Evolutionary conservation across 2,113 vertebrate species (phyloP).

Genomic region (Mesembrinibis cayennensis): DNA sequence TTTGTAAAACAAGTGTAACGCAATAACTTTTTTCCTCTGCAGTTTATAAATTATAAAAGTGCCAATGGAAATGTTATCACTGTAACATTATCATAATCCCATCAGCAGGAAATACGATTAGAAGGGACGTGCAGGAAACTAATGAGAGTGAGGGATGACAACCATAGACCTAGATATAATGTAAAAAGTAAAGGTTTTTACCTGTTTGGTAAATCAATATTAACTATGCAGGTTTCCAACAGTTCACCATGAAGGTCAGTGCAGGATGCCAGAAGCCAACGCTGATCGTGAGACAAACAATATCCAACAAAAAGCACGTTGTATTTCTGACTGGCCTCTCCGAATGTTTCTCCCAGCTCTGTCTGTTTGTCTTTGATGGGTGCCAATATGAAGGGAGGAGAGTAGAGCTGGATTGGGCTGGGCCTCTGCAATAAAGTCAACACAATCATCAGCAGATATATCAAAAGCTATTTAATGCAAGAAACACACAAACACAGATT

Average conservation of each 20-base stretch:
- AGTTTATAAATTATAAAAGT: fast-evolving
- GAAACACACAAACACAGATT: background rate
- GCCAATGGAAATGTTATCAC: background rate
- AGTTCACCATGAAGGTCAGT: conserved; percentile 96
- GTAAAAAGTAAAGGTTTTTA: conserved; percentile 37
- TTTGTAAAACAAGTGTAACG: background rate
- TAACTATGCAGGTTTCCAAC: conserved; percentile 92
- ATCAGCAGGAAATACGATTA: background rate
- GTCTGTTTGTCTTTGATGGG: conserved; percentile 90
- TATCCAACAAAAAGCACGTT: conserved; percentile 96
- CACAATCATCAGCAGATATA: background rate
- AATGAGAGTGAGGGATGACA: background rate
- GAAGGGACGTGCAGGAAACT: background rate
- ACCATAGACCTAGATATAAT: background rate
- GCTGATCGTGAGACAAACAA: conserved; percentile 96
- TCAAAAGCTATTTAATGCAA: background rate
- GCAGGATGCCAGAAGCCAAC: conserved; percentile 96
- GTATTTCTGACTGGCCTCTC: conserved; percentile 88
- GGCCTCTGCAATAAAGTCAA: conserved; percentile 80
- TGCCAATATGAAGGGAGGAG: conserved; percentile 90
- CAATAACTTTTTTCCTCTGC: background rate
- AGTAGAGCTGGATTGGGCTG: conserved; percentile 88
- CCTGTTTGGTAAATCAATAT: conserved; percentile 95
- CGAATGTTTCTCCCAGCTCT: conserved; percentile 88
- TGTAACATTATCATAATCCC: background rate